Percentiles rank a stretch among this genome's conserved stretches.
phyloP scores from a whole-genome alignment of 2,113 vertebrate genomes.

The Heliornis fulica region DNA sequence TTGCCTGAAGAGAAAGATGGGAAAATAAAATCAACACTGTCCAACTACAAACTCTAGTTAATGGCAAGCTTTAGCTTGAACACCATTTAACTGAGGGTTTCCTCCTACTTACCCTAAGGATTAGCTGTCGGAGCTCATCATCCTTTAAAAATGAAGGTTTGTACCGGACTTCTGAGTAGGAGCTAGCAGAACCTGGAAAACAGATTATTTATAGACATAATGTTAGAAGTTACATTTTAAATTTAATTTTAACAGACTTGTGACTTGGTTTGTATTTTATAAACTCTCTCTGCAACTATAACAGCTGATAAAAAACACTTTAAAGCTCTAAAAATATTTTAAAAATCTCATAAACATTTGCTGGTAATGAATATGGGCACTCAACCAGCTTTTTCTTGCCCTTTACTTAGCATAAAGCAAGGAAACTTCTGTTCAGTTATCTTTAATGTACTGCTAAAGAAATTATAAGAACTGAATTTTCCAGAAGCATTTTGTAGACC shows the following conservation, averaged over 20 bases:
- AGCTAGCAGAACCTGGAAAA: constrained; percentile 77
- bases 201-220: background rate
- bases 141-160: constrained; percentile 89
- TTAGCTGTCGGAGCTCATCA: constrained; percentile 84
- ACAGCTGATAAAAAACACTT: background rate
- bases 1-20: background rate
- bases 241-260: background rate
- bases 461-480: background rate
- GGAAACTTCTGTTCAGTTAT: background rate
- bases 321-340: background rate
- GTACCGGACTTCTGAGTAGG: constrained; percentile 81
- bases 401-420: background rate
- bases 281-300: background rate
- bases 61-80: background rate
- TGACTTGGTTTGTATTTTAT: background rate
- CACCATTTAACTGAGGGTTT: background rate
- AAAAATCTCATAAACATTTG: background rate
- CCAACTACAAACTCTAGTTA: background rate
- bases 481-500: background rate
- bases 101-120: constrained; percentile 79
- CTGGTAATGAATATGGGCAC: background rate
- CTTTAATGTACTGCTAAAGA: background rate
- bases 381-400: background rate
- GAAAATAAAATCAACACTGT: background rate
- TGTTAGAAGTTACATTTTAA: background rate